Percentiles rank a stretch among this genome's conserved stretches.
These are phyloP conservation scores for Latrodectus hesperus DNA, from an alignment of 2,888 invertebrate genomes.

Conservation along the genomic window DNA sequence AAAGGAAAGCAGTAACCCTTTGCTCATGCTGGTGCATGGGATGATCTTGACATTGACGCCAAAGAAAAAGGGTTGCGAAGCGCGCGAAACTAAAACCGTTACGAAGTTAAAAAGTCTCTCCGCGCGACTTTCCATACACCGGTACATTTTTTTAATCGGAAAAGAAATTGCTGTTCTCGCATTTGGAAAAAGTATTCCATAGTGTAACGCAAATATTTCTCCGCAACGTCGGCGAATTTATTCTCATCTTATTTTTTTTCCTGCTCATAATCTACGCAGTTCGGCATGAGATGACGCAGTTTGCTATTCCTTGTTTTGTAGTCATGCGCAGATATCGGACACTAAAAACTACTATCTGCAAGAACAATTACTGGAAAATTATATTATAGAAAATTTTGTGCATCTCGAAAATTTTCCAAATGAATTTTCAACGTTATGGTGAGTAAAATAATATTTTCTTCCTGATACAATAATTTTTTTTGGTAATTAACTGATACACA, in stretches of 20 bases:
- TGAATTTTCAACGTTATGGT: conserved; percentile 15
- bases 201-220: conserved; percentile 12
- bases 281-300: conserved; percentile 59
- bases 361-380: not conserved
- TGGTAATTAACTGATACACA: too few species aligned
- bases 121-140: not conserved
- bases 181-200: too few species aligned
- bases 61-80: conserved; percentile 58
- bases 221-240: not conserved
- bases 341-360: conserved; percentile 6
- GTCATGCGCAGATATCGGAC: conserved; percentile 64
- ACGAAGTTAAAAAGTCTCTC: not conserved
- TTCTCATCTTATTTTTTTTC: conserved; percentile 22
- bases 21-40: conserved; percentile 38
- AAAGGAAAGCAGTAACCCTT: conserved; percentile 46
- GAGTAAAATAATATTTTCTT: conserved; percentile 5
- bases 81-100: conserved; percentile 52
- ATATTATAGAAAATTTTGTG: not conserved
- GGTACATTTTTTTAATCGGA: not conserved
- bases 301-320: conserved; percentile 58
- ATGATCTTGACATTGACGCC: conserved; percentile 63
- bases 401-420: not conserved
- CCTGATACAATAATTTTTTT: too few species aligned
- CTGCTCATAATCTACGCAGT: conserved; percentile 60
- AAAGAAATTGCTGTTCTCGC: too few species aligned